Evolutionary conservation across 2,113 vertebrate genomes (phyloP).

Genomic region (Caretta caretta): DNA sequence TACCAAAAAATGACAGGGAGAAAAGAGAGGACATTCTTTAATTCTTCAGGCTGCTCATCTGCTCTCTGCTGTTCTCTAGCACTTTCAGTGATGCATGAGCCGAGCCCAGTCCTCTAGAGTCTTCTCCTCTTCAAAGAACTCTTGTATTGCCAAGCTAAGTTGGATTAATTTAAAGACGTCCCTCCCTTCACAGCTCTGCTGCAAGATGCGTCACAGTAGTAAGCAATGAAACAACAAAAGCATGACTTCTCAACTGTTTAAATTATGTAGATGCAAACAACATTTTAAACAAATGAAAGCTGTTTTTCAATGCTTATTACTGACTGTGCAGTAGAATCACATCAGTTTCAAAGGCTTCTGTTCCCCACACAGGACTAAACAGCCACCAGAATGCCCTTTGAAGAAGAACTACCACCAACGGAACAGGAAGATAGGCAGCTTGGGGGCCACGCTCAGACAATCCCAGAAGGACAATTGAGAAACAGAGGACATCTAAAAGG

Average conservation of each 20-base stretch:
- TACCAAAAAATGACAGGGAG: not conserved
- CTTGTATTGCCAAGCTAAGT: not conserved
- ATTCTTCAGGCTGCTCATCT: not conserved
- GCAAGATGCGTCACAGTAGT: conserved; percentile 15
- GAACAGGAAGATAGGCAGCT: conserved; percentile 60
- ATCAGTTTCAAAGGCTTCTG: conserved; percentile 67
- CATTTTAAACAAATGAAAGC: conserved; percentile 54
- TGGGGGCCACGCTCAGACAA: conserved; percentile 50
- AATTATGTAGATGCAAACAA: conserved; percentile 55
- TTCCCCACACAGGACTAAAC: conserved; percentile 58
- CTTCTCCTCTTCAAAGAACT: not conserved
- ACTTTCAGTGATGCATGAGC: not conserved
- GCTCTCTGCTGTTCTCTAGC: not conserved
- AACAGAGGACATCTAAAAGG: conserved; percentile 61
- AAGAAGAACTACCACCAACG: conserved; percentile 37
- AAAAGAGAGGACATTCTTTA: not conserved
- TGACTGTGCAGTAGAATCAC: conserved; percentile 48
- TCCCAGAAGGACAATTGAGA: conserved; percentile 46
- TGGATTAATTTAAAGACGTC: conserved; percentile 4
- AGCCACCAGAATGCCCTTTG: conserved; percentile 65
- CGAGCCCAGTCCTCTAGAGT: not conserved
- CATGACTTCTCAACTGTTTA: conserved; percentile 38
- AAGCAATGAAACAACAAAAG: conserved; percentile 42
- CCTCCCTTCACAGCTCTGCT: not conserved
- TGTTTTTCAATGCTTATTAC: conserved; percentile 50